Evolutionary conservation across 2,888 invertebrate species (phyloP).

Genomic region (Oxycera nigricornis): DNA sequence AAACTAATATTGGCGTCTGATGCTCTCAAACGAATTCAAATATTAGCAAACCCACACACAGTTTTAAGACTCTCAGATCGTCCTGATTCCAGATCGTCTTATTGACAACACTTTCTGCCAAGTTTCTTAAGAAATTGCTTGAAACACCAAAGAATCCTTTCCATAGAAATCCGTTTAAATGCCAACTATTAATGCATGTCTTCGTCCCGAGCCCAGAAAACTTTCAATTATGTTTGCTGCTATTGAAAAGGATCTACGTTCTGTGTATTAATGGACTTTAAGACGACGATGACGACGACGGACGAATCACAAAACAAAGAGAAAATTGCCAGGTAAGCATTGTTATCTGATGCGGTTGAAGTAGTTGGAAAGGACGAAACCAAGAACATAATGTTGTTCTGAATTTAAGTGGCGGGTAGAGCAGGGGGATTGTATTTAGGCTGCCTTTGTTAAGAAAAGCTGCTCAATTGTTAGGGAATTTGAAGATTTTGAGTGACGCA

Average conservation of each 20-base stretch:
- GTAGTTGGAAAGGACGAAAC: conserved; percentile 5
- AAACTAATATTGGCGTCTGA: too few species aligned
- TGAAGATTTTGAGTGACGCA: too few species aligned
- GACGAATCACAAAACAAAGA: conserved; percentile 11
- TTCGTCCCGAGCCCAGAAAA: neutral
- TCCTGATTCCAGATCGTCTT: neutral
- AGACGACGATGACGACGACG: neutral
- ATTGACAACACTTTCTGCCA: conserved; percentile 12
- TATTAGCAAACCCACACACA: too few species aligned
- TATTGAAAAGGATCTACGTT: neutral
- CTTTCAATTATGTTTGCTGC: neutral
- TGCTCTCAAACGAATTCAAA: too few species aligned
- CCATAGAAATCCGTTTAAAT: conserved; percentile 27
- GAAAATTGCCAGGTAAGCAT: conserved; percentile 34
- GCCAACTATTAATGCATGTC: neutral
- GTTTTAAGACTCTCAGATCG: too few species aligned
- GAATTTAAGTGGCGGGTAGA: neutral
- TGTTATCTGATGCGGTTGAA: conserved; percentile 8
- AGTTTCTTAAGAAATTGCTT: neutral
- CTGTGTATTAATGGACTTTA: neutral
- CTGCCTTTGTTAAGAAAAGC: too few species aligned
- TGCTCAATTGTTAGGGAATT: neutral
- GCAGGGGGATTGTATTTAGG: neutral
- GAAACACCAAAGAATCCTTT: neutral
- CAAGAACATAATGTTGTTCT: neutral